Percentiles rank a stretch among this genome's conserved stretches.
These are phyloP conservation scores for Synanthedon vespiformis DNA, from an alignment of 2,888 invertebrate genomes.

Conservation along the genomic window DNA sequence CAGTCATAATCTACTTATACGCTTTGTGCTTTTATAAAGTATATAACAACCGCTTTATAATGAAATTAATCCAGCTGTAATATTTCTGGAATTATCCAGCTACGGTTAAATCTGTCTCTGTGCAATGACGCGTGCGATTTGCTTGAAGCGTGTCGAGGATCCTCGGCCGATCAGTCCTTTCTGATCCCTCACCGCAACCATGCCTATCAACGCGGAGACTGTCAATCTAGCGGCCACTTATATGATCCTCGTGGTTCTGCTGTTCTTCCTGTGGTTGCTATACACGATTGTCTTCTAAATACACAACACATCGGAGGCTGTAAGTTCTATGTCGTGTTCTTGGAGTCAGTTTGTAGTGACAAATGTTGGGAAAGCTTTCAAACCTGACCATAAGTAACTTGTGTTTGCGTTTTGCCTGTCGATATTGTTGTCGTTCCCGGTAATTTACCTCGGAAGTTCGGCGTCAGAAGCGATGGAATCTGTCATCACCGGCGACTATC, in stretches of 20 bases:
- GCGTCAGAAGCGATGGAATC: slow-evolving; percentile 13
- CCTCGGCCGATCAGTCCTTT: slow-evolving; percentile 36
- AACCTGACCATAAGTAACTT: no score
- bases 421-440: background rate
- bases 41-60: no score
- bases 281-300: slow-evolving; percentile 71
- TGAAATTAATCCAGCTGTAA: no score
- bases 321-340: slow-evolving; percentile 3
- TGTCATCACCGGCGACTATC: slow-evolving; percentile 26
- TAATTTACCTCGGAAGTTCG: background rate
- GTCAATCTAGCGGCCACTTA: slow-evolving; percentile 78
- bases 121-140: slow-evolving; percentile 26
- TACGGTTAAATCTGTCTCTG: slow-evolving; percentile 39
- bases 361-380: background rate
- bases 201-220: slow-evolving; percentile 72
- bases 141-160: slow-evolving; percentile 20
- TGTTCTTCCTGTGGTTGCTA: slow-evolving; percentile 75
- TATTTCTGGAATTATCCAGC: slow-evolving; percentile 15
- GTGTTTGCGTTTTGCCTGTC: background rate
- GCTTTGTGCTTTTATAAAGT: no score
- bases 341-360: background rate
- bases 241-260: slow-evolving; percentile 74
- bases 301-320: background rate
- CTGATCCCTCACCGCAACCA: slow-evolving; percentile 31
- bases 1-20: no score